These are phyloP conservation scores for Molorchus minor DNA, from an alignment of 2,888 invertebrate species.

Conservation along the genomic window DNA sequence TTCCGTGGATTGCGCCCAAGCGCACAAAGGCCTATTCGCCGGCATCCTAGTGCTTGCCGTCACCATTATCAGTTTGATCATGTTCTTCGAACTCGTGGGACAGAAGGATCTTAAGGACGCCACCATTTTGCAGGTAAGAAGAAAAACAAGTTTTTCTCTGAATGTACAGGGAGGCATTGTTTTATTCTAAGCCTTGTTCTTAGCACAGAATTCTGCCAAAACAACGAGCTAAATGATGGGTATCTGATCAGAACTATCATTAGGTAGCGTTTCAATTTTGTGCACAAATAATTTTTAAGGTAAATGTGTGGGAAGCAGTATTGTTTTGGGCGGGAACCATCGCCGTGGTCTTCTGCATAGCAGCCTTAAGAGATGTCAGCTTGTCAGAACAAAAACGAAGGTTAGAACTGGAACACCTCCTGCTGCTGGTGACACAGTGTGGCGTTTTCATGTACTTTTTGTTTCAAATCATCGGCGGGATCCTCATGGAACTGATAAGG, in stretches of 20 bases:
- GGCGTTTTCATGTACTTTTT: conserved; percentile 87
- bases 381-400: conserved; percentile 46
- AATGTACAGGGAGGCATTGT: too few relatives aligned
- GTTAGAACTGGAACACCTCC: conserved; percentile 75
- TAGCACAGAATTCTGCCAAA: too few relatives aligned
- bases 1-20: conserved; percentile 85
- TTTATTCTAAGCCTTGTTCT: too few relatives aligned
- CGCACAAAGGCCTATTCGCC: conserved; percentile 79
- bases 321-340: conserved; percentile 48
- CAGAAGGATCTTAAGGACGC: conserved; percentile 70
- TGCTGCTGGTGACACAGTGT: conserved; percentile 83
- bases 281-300: conserved; percentile 58
- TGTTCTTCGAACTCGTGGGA: conserved; percentile 84
- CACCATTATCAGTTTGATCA: conserved; percentile 82
- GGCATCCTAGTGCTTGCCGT: conserved; percentile 75
- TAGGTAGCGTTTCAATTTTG: conserved; percentile 42
- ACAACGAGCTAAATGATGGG: too few relatives aligned
- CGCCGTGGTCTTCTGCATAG: conserved; percentile 45
- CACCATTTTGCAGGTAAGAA: conserved; percentile 78
- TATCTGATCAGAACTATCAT: too few relatives aligned
- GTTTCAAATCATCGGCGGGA: conserved; percentile 82
- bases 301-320: conserved; percentile 64
- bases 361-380: conserved; percentile 44
- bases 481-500: conserved; percentile 66
- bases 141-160: too few relatives aligned